Percentiles rank a stretch among this genome's conserved stretches.
These are phyloP conservation scores for Sitodiplosis mosellana DNA, from an alignment of 1,140 invertebrate species.

Conservation along the genomic window DNA sequence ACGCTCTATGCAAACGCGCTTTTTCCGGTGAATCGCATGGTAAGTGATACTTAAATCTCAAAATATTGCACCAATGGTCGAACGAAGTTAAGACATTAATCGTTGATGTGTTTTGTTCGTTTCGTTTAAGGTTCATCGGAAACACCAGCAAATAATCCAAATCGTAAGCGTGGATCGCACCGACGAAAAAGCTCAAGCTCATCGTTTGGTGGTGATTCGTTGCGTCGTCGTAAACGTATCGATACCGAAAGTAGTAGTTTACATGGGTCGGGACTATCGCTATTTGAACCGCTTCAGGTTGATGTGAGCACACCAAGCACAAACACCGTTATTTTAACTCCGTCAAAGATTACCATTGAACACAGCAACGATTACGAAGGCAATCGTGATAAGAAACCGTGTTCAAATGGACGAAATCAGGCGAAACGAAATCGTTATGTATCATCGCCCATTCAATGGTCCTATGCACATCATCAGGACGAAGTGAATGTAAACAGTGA, in stretches of 20 bases:
- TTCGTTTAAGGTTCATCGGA: not conserved
- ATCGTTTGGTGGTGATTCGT: not conserved
- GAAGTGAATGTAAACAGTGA: not conserved
- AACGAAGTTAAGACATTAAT: too few relatives aligned
- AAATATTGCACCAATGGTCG: constrained; percentile 20
- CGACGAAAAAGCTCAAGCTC: not conserved
- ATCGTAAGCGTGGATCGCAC: not conserved
- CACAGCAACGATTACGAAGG: constrained; percentile 2
- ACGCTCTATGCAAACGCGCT: constrained; percentile 15
- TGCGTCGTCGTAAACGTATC: not conserved
- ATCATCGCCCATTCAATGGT: constrained; percentile 3
- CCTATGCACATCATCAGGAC: not conserved
- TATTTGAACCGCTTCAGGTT: constrained; percentile 1
- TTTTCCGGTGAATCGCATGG: constrained; percentile 19
- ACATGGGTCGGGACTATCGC: constrained; percentile 3
- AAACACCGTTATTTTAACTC: constrained; percentile 8
- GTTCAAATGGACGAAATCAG: not conserved
- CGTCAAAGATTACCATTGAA: constrained; percentile 16
- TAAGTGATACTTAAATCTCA: too few relatives aligned
- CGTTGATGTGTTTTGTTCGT: too few relatives aligned
- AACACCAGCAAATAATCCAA: not conserved
- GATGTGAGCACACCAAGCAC: constrained; percentile 5
- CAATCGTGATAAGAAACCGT: not conserved
- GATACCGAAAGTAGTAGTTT: constrained; percentile 12
- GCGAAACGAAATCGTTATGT: not conserved